phyloP scores from a whole-genome alignment of 2,888 invertebrate species.

The Phaedon cochleariae region DNA sequence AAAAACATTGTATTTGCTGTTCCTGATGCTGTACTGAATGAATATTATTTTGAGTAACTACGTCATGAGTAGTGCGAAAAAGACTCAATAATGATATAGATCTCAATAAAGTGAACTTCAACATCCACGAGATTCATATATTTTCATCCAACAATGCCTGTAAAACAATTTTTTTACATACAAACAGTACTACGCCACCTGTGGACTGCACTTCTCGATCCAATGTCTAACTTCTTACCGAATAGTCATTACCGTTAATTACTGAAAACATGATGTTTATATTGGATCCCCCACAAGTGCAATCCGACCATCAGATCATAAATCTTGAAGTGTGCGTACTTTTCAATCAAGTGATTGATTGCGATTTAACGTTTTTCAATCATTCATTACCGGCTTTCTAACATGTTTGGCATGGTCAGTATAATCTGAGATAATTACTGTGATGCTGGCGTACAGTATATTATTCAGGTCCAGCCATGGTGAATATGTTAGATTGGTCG shows the following conservation, averaged over 20 bases:
- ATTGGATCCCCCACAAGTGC: conserved; percentile 24
- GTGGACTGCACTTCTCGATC: background rate
- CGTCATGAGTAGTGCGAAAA: no score
- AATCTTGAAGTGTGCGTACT: conserved; percentile 27
- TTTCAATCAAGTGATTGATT: conserved; percentile 31
- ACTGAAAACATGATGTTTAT: conserved; percentile 22
- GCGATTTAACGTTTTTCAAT: conserved; percentile 24
- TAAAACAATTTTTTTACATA: no score
- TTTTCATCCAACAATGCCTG: no score
- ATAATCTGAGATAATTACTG: background rate
- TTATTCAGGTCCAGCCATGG: background rate
- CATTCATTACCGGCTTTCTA: conserved; percentile 22
- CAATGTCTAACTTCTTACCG: background rate
- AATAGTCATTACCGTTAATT: conserved; percentile 14
- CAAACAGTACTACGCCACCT: background rate
- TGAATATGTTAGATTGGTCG: background rate
- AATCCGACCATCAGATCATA: conserved; percentile 23
- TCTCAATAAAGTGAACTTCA: no score
- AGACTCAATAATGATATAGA: no score
- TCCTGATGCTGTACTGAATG: no score
- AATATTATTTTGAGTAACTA: no score
- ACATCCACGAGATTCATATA: no score
- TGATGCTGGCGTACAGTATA: background rate
- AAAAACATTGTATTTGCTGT: no score
- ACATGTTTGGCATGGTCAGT: conserved; percentile 11